Evolutionary conservation across 2,113 vertebrate species (phyloP), one percentile per base, ranked within the genome.

Genomic region (Hypanus sabinus): DNA sequence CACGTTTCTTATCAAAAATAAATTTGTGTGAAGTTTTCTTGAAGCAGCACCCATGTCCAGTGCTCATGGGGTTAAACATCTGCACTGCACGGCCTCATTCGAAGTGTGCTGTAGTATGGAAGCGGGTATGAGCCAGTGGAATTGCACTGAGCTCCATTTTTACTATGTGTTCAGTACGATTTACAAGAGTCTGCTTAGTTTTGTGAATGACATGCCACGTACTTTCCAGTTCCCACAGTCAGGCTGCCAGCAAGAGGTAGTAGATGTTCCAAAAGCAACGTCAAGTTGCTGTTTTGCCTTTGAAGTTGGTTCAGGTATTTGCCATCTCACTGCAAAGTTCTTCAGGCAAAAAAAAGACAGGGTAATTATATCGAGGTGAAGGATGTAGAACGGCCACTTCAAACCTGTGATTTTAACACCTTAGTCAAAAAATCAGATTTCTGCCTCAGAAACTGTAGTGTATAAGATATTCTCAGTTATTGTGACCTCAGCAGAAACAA

Each of bases 131-230:
- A 73, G 91, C 22, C 70, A 75, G 68, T 73, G 91, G 73, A 70
- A 75, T 46, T 93, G 91, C 11, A 55, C 33, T 73, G 36, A 27
- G 33, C 36, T 71, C 9, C 71, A 20, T 20, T 75, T 93, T 93
- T 93, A 73, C 36, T 38, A 27, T 46, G 68, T 93, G 36, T 55
- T 73, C 10, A 46, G 87, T 62, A 88, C 65, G 65, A 92, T 68
- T 92, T 92, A 92, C 68, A 92, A 36, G 65, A 46, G 90, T 5
- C 90, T 92, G 91, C 73, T 93, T 73, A 93, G 70, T 73, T 93
- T 93, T 93, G 70, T 93, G 91, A 93, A 93, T 93, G 91, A 73
- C 91, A 75, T 93, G 71, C 91, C 30, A 38, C n/a, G 20, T 38
- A 93, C 68, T 93, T 55, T 75, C 91, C 68, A 93, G 38, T 93